Evolutionary conservation across 2,113 vertebrate species (phyloP).

Genomic region (Zosterops lateralis): DNA sequence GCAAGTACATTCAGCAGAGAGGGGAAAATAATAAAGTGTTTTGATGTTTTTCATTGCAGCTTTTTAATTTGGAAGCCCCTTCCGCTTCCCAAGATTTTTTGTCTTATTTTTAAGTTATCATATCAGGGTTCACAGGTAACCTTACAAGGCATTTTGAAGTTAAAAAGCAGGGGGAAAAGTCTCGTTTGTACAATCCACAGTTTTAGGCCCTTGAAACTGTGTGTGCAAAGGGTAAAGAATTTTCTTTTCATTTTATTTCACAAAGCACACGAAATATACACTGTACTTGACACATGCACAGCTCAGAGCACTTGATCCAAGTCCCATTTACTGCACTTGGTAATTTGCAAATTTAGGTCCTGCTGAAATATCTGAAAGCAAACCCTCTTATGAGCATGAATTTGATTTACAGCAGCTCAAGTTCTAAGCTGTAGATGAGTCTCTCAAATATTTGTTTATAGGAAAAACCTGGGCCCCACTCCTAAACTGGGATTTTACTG

Average conservation of each 20-base stretch:
- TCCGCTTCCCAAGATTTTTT: background rate
- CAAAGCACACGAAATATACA: fast-evolving
- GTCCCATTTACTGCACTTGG: background rate
- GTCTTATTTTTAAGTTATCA: background rate
- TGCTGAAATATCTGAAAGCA: background rate
- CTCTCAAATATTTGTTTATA: background rate
- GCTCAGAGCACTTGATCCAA: background rate
- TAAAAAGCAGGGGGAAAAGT: background rate
- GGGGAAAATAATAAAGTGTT: background rate
- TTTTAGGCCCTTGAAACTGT: background rate
- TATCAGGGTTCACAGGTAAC: background rate
- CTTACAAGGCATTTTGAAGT: background rate
- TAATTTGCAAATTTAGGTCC: background rate
- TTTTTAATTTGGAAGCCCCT: background rate
- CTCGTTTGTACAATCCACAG: background rate
- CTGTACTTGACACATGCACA: background rate
- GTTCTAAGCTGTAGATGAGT: background rate
- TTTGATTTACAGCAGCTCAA: background rate
- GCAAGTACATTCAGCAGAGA: background rate
- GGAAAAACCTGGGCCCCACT: background rate
- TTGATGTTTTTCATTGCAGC: background rate
- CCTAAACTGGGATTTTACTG: background rate
- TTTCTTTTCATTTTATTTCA: background rate
- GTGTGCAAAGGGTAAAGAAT: background rate
- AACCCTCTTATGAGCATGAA: background rate